Percentiles rank a stretch among this genome's conserved stretches.
phyloP scores from a whole-genome alignment of 2,797 vertebrate genomes.

The Lacerta bilineata region DNA sequence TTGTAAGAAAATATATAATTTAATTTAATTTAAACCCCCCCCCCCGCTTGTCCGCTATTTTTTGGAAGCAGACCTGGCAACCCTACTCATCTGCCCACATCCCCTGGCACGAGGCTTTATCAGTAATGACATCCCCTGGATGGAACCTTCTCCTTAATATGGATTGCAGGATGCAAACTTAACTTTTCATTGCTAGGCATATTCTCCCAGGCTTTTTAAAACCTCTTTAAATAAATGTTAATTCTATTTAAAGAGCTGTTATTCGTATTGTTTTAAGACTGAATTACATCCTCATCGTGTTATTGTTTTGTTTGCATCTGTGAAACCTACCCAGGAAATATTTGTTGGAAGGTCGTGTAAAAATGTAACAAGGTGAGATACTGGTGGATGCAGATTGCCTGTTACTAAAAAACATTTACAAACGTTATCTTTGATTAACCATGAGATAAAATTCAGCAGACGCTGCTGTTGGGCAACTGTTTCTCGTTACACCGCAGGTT shows the following conservation, averaged over 20 bases:
- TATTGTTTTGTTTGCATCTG: neutral
- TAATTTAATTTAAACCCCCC: no score
- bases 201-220: neutral
- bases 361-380: neutral
- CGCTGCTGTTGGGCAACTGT: neutral
- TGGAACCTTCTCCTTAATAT: neutral
- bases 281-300: neutral
- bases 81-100: neutral
- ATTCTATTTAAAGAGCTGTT: neutral
- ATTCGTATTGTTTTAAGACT: neutral
- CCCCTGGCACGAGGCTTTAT: neutral
- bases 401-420: neutral
- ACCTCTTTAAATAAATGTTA: neutral
- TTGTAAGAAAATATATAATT: no score
- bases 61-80: no score
- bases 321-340: neutral
- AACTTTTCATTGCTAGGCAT: neutral
- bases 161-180: neutral
- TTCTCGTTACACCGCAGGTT: neutral
- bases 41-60: no score
- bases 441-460: neutral
- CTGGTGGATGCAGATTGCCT: neutral
- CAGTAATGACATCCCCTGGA: neutral
- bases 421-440: constrained; percentile 3
- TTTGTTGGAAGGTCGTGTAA: neutral